Percentiles rank a stretch among this genome's conserved stretches.
These are phyloP conservation scores for Plectropomus leopardus DNA, from an alignment of 2,113 vertebrate species.

Conservation along the genomic window DNA sequence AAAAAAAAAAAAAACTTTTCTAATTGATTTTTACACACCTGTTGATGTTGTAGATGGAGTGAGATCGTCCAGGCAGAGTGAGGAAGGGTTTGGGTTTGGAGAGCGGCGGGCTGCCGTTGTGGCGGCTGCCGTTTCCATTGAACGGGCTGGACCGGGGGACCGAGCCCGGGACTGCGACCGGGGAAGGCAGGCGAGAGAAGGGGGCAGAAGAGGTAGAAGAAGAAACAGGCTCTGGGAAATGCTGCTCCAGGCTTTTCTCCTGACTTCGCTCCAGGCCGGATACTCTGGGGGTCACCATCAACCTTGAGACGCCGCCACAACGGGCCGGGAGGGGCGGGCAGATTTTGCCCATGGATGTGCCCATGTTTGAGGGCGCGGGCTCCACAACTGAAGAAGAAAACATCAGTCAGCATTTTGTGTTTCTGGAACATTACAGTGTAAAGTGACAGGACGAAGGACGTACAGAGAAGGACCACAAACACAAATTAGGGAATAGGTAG, in stretches of 20 bases:
- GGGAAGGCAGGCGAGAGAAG: conserved; percentile 75
- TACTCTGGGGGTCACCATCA: conserved; percentile 90
- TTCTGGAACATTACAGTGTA: neutral
- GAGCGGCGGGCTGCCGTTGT: conserved; percentile 84
- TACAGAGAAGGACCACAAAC: neutral
- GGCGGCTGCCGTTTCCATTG: conserved; percentile 77
- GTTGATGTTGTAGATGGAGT: conserved; percentile 82
- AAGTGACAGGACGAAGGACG: neutral
- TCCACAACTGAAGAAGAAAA: conserved; percentile 68
- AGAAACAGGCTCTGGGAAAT: conserved; percentile 81
- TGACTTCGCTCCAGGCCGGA: conserved; percentile 93
- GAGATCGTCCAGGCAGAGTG: conserved; percentile 67
- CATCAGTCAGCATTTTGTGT: neutral
- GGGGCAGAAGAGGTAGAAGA: conserved; percentile 82
- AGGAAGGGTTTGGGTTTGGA: conserved; percentile 84
- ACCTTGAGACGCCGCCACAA: conserved; percentile 73
- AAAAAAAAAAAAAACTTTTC: too few relatives aligned
- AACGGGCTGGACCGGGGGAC: conserved; percentile 66
- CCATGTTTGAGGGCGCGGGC: conserved; percentile 82
- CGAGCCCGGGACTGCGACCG: conserved; percentile 47
- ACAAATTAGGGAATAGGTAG: too few relatives aligned
- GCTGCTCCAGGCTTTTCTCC: conserved; percentile 90
- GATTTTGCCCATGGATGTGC: conserved; percentile 76
- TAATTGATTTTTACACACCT: too few relatives aligned
- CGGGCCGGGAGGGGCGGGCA: conserved; percentile 67